A percentile compares a stretch with the other conserved stretches of the same genome.
Conservation (phyloP, 64 coral and sea anemone genomes). For the Trachythela sp. region DNA sequence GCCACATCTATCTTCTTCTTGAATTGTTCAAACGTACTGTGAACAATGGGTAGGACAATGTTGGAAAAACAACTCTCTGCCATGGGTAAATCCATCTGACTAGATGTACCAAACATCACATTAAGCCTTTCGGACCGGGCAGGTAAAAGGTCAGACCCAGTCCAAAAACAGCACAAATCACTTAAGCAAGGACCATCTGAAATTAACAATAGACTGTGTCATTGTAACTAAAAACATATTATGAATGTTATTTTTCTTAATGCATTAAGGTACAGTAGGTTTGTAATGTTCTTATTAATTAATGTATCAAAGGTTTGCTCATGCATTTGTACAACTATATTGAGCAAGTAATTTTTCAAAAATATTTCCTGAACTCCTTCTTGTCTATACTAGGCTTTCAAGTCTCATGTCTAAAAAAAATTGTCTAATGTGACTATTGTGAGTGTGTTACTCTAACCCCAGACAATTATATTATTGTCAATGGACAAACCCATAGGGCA, state of each 20-base stretch:
- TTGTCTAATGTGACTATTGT: no score
- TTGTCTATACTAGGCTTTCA: no score
- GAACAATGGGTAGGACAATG: slow-evolving; percentile 6
- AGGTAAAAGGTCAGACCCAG: not conserved
- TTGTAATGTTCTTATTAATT: no score
- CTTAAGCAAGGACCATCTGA: not conserved
- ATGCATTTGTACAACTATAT: not conserved
- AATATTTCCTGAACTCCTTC: no score
- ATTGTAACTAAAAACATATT: not conserved
- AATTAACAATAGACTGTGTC: not conserved
- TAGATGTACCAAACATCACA: not conserved
- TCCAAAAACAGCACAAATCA: slow-evolving; percentile 13
- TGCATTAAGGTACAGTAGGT: no score
- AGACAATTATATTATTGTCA: no score
- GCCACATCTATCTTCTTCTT: not conserved
- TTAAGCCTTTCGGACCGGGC: not conserved
- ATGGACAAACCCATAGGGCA: no score
- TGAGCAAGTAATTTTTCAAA: no score
- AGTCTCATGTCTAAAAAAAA: no score
- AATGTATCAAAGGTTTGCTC: no score
- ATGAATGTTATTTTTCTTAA: no score
- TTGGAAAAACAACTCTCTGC: not conserved
- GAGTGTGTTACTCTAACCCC: no score
- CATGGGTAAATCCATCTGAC: not conserved
- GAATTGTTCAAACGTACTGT: not conserved